Percentiles rank a stretch among this genome's conserved stretches.
phyloP scores from a whole-genome alignment of 2,797 vertebrate species.

The Scolopax rusticola region DNA sequence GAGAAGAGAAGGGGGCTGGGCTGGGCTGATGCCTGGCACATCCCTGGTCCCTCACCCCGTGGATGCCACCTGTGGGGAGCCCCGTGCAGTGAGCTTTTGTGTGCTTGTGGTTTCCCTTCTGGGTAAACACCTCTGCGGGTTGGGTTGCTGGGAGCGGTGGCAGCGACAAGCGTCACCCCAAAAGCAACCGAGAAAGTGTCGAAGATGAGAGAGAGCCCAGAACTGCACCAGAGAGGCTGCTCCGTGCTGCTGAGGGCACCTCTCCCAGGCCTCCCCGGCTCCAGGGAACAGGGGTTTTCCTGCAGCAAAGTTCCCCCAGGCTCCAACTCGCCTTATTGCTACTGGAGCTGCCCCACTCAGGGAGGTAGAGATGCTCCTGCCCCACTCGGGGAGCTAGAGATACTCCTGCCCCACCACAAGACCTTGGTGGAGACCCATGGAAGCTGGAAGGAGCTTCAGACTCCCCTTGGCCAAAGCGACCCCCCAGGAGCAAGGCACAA shows the following conservation, averaged over 20 bases:
- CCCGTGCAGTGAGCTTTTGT: background rate
- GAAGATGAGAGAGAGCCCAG: background rate
- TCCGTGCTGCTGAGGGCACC: background rate
- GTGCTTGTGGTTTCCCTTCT: constrained; percentile 5
- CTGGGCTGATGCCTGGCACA: fast-evolving
- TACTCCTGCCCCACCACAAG: background rate
- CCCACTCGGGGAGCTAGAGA: background rate
- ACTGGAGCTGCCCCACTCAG: background rate
- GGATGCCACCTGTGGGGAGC: background rate
- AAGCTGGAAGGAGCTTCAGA: background rate
- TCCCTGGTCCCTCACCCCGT: fast-evolving
- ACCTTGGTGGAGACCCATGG: background rate
- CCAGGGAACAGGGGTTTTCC: background rate
- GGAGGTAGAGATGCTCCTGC: too few relatives aligned
- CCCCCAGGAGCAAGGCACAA: background rate
- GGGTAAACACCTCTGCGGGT: background rate
- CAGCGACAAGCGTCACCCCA: background rate
- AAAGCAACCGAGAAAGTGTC: background rate
- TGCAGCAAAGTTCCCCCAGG: background rate
- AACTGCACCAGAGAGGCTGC: background rate
- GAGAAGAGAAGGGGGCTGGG: background rate
- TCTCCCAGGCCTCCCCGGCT: background rate
- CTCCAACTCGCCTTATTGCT: background rate
- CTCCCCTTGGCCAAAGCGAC: background rate
- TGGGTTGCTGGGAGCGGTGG: background rate